These are phyloP conservation scores for Phenacoccus solenopsis DNA, from an alignment of 1,140 invertebrate genomes.

Conservation along the genomic window DNA sequence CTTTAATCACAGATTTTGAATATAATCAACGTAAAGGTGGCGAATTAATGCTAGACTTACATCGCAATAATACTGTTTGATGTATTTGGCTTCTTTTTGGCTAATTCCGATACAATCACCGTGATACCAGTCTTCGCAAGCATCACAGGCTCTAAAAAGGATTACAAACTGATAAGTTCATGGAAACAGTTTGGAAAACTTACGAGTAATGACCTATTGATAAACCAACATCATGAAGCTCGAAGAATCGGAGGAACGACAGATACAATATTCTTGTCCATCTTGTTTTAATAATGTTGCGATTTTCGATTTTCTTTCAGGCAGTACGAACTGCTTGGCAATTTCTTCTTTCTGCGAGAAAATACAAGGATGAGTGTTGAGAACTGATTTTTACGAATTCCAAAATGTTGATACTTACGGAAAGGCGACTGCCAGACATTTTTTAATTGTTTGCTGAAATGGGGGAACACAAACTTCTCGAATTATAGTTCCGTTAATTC, in stretches of 20 bases:
- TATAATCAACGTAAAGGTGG: too few species aligned
- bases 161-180: conserved; percentile 22
- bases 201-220: neutral
- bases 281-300: conserved; percentile 76
- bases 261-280: conserved; percentile 86
- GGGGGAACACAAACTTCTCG: too few species aligned
- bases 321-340: conserved; percentile 74
- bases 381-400: neutral
- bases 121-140: conserved; percentile 98
- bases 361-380: neutral
- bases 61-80: conserved; percentile 84
- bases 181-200: neutral
- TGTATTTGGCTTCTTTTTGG: conserved; percentile 80
- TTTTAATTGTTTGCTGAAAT: too few species aligned
- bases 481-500: too few species aligned
- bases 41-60: conserved; percentile 10
- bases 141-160: conserved; percentile 70
- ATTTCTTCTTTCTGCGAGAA: conserved; percentile 69
- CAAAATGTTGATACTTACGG: neutral
- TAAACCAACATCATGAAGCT: conserved; percentile 92
- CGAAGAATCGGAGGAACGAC: conserved; percentile 78
- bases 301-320: conserved; percentile 82
- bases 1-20: neutral
- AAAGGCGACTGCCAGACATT: neutral
- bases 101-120: conserved; percentile 94